Percentiles rank a stretch among this genome's conserved stretches.
phyloP scores from a whole-genome alignment of 2,797 vertebrate species.

The Synaphobranchus kaupii region DNA sequence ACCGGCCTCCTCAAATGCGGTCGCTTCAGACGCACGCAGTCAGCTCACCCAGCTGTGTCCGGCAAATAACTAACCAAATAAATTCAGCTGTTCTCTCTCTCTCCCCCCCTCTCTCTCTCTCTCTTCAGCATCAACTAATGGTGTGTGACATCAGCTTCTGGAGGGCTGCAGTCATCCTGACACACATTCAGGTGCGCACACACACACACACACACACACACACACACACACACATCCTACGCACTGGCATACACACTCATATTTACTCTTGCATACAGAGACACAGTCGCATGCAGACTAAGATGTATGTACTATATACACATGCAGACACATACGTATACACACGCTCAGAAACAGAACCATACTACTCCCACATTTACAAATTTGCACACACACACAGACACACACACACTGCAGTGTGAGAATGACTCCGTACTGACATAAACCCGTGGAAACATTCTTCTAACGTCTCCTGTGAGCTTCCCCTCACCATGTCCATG shows the following conservation, averaged over 20 bases:
- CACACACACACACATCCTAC: background rate
- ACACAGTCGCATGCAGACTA: background rate
- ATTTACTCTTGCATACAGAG: too few relatives aligned
- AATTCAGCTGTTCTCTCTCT: slow-evolving; percentile 23
- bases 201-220: slow-evolving; percentile 12
- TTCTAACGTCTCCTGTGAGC: background rate
- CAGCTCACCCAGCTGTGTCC: slow-evolving; percentile 45
- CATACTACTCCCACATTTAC: background rate
- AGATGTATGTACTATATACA: background rate
- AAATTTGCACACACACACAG: background rate
- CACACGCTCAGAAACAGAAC: background rate
- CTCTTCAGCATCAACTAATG: slow-evolving; percentile 28
- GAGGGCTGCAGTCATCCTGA: slow-evolving; percentile 20
- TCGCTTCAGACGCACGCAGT: slow-evolving; percentile 4
- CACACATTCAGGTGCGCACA: background rate
- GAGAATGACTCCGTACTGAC: background rate
- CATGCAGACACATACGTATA: background rate
- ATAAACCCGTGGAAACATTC: background rate
- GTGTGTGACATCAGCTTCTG: slow-evolving; percentile 32
- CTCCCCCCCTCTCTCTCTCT: background rate
- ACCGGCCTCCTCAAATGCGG: background rate
- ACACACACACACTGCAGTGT: background rate
- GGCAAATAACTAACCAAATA: slow-evolving; percentile 47
- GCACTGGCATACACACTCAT: background rate
- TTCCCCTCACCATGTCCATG: slow-evolving; percentile 78